Base-by-base conservation (phyloP, 2,113 vertebrate species). In the Argyrosomus japonicus region DNA sequence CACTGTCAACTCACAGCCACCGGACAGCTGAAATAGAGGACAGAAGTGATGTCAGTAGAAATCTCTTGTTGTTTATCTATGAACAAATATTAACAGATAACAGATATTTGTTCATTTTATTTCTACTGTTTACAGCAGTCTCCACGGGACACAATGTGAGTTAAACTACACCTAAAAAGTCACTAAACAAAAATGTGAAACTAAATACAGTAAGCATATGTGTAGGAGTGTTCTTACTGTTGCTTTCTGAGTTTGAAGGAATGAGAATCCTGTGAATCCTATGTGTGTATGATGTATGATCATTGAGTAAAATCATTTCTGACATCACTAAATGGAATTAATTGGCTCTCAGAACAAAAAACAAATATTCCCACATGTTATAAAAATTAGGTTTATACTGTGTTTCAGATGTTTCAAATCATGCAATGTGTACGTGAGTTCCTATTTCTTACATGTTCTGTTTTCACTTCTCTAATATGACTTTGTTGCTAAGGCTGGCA, bases 1-100 rank as follows among this genome's bases (percentile, higher is more conserved):
- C 84, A 99, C 97, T 0, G 97, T 99, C 91, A 99, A 90, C 93
- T 99, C 97, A 63, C 97, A 99, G 88, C 97, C 97, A 18, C 97
- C 97, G 0, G 97, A 99, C 62, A 99, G 93, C 97, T 99, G 92
- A 5, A 84, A 73, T 0, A 63, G 71, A 40, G 40, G 36, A 40
- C 9, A 73, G n/a, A 79, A 60, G 4, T 54, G 6, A 70, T 1
- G 73, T 60, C 21, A 32, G 18, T 50, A 1, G 9, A 75, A 47
- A 40, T 9, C 17, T 29, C 9, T 36, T 32, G 5, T 18, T 50
- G 27, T 15, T 18, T 8, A 54, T 25, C n/a, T 17, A 21, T 47
- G 2, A 29, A 47, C 1, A 13, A 5, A 5, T 17, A 15, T 15
- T 5, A 14, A 48, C 32, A 32, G 6, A 32, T 32, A 32, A 32